These are phyloP conservation scores for Coleophora deauratella DNA, from an alignment of 2,888 invertebrate genomes.

Conservation along the genomic window DNA sequence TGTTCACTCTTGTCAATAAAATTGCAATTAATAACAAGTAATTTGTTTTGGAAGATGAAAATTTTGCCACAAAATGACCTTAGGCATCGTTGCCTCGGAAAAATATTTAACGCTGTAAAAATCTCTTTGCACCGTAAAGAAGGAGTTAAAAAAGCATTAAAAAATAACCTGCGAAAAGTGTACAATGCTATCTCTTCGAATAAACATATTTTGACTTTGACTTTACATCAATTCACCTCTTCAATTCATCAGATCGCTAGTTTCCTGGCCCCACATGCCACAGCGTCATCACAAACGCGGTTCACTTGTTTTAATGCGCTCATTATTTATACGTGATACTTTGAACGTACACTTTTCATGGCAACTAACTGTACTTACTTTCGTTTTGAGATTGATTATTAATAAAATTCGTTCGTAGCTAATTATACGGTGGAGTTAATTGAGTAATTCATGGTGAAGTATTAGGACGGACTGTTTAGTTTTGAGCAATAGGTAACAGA, in stretches of 20 bases:
- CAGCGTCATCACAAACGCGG: conserved; percentile 37
- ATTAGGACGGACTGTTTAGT: conserved; percentile 15
- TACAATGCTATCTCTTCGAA: too few relatives aligned
- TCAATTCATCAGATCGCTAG: conserved; percentile 16
- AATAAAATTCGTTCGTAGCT: conserved; percentile 50
- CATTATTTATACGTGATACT: conserved; percentile 59
- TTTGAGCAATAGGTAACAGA: not conserved
- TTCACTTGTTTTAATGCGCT: conserved; percentile 54
- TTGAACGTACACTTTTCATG: conserved; percentile 41
- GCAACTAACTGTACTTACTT: conserved; percentile 63
- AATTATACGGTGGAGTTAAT: conserved; percentile 57
- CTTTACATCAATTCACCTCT: not conserved
- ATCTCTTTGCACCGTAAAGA: too few relatives aligned
- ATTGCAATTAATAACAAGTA: too few relatives aligned
- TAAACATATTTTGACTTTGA: too few relatives aligned
- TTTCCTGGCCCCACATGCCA: conserved; percentile 28
- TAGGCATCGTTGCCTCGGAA: too few relatives aligned
- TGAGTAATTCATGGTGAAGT: conserved; percentile 57
- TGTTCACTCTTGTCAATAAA: too few relatives aligned
- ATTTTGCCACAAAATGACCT: too few relatives aligned
- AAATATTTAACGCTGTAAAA: too few relatives aligned
- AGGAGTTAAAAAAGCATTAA: too few relatives aligned
- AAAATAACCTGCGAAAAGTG: too few relatives aligned
- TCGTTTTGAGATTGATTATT: conserved; percentile 64
- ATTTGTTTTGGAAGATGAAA: too few relatives aligned